phyloP scores from a whole-genome alignment of 1,140 invertebrate genomes.

The fruit fly (Drosophila melanogaster) region DNA sequence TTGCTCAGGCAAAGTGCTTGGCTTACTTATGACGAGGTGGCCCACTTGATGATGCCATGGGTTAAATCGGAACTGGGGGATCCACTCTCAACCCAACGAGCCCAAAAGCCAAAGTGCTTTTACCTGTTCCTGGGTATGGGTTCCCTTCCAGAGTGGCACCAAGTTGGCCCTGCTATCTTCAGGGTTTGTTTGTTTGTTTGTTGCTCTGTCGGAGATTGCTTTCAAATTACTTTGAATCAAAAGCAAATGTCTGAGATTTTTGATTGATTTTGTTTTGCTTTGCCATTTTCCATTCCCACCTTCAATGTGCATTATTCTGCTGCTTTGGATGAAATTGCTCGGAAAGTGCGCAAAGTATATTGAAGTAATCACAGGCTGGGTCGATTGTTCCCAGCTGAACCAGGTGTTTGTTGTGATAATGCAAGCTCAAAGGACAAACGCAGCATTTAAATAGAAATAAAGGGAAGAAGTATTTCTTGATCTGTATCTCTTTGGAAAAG shows the following conservation, averaged over 20 bases:
- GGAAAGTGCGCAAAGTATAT: conserved; percentile 77
- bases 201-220: conserved; percentile 71
- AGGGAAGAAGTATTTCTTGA: background rate
- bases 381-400: conserved; percentile 8
- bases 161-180: conserved; percentile 64
- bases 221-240: conserved; percentile 78
- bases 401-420: conserved; percentile 32
- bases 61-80: conserved; percentile 12
- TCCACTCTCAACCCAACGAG: conserved; percentile 1
- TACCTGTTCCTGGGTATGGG: conserved; percentile 1
- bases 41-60: conserved; percentile 70
- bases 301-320: conserved; percentile 38
- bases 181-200: conserved; percentile 65
- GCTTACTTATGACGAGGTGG: conserved; percentile 73
- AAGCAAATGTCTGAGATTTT: conserved; percentile 53
- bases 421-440: conserved; percentile 23
- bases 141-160: conserved; percentile 27
- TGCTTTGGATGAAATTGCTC: conserved; percentile 67
- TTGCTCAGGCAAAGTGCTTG: conserved; percentile 74
- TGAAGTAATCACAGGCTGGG: conserved; percentile 40
- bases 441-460: background rate
- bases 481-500: background rate
- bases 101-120: conserved; percentile 52
- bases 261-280: conserved; percentile 73
- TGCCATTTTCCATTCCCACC: conserved; percentile 11